Base-by-base conservation (phyloP, 2,113 vertebrate genomes). In the Myocastor coypus region DNA sequence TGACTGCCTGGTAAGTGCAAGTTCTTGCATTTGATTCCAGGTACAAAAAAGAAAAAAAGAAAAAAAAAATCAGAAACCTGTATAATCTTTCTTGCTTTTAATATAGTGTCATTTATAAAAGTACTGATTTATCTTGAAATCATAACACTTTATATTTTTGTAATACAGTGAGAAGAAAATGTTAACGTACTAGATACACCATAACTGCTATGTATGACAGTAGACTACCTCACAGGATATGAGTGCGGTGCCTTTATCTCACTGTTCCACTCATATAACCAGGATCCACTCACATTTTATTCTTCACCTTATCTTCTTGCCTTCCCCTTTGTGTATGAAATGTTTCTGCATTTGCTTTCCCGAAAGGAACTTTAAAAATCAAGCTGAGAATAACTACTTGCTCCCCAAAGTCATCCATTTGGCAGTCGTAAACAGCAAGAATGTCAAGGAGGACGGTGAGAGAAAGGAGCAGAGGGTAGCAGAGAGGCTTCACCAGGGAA, bases 81-180 rank as follows among this genome's bases (percentile, higher is more conserved):
- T 57, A 52, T 55, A 66, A 71, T 81, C 34, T 42, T 91, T 91
- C 59, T 94, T 37, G n/a, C 30, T 34, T 57, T 66, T 91, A 57
- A 92, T 88, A 93, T 50, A 63, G 32, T 30, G 87, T 71, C 24
- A 59, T 92, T 92, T 73, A 83, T 37, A 95, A 95, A 95, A 89
- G 68, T 85, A 12, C 50, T 86, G 30, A 26, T 87, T 42, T 34
- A 73, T 78, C 71, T 80, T 87, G 34, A 87, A 95, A 84, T 7
- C 90, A 37, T 71, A 80, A 66, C 28, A 71, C 26, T 81, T 61
- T 90, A 52, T 71, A 34, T 89, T 68, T 78, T 52, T 13, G 40
- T 63, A 88, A 59, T 34, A 55, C 40, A 73, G 52, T 82, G 30
- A 94, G 66, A 83, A 91, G 87, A 66, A n/a, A 71, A 34, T 61